Conservation (phyloP, 2,113 vertebrate genomes). For the Carassius auratus region DNA sequence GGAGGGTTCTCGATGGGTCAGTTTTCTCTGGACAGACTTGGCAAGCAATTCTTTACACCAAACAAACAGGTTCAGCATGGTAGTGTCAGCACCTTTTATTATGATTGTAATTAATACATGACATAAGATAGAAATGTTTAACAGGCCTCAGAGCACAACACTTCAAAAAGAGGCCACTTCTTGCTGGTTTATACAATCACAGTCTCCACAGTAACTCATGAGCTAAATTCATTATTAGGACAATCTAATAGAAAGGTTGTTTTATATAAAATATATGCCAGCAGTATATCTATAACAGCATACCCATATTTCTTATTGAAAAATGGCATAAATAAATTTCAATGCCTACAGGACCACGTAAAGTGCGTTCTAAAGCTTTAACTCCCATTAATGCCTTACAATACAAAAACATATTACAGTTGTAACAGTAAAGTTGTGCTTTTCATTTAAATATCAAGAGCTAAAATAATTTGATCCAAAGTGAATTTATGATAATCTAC, state of each 20-base stretch:
- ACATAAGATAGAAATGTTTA: conserved; percentile 5
- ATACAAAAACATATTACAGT: too few relatives aligned
- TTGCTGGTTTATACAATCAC: not conserved
- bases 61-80: conserved; percentile 56
- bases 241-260: not conserved
- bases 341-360: conserved; percentile 35
- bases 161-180: not conserved
- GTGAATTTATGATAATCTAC: too few relatives aligned
- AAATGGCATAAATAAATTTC: conserved; percentile 1
- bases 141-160: not conserved
- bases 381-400: not conserved
- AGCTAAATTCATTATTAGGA: not conserved
- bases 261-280: conserved; percentile 27
- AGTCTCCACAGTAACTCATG: not conserved
- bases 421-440: too few relatives aligned
- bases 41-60: conserved; percentile 45
- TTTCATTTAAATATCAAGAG: too few relatives aligned
- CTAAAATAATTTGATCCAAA: too few relatives aligned
- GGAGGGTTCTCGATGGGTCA: not conserved
- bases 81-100: conserved; percentile 35
- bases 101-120: too few relatives aligned
- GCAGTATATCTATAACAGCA: conserved; percentile 50
- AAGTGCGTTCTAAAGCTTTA: conserved; percentile 60
- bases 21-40: not conserved
- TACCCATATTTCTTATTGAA: conserved; percentile 35